Base-by-base conservation (phyloP, 2,113 vertebrate species). In the Brevimyrus niger region DNA sequence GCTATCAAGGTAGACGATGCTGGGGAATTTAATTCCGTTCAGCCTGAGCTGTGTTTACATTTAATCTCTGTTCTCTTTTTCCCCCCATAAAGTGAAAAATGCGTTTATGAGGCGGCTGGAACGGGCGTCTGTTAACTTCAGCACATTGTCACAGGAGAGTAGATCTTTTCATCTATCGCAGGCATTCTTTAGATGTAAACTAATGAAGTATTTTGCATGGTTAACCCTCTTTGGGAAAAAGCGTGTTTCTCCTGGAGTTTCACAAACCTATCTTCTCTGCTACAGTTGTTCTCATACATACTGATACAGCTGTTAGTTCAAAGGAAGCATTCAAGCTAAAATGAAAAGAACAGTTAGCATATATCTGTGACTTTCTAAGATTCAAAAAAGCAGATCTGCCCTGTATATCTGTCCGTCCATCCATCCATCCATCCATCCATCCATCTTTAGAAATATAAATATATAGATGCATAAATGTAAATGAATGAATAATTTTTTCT, bases 1-100 rank as follows among this genome's bases (percentile, higher is more conserved):
- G 89, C 92, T 90, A 89, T 92, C 86, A 92, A 58, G 90, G 91
- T 73, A 42, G 88, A 86, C 89, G 92, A 91, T 88, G 53, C 83
- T 88, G 90, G 90, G 90, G 89, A 91, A 92, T 90, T 90, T 10
- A 84, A 84, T 84, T 47, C 21, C 8, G 13, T 84, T 84, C 44
- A 84, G 44, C 21, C 82, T 23, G 38, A 7, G 9, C 38, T 23
- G 82, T 84, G 44, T 84, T 84, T 84, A 47, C 38, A 47, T 15
- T 84, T 44, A 84, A 84, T 84, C 44, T 23, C 8, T 23, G 7
- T 84, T 47, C 17, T 9, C 42, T 84, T 47, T 84, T 84, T 84
- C 47, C 2, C 15, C 42, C 42, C 44, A 84, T 47, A 84, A 44
- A 44, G 13, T 7, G 11, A 48, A 47, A 85, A 48, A 19, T 42